These are phyloP conservation scores for Acanthopagrus latus DNA, from an alignment of 2,797 vertebrate species.

Conservation along the genomic window DNA sequence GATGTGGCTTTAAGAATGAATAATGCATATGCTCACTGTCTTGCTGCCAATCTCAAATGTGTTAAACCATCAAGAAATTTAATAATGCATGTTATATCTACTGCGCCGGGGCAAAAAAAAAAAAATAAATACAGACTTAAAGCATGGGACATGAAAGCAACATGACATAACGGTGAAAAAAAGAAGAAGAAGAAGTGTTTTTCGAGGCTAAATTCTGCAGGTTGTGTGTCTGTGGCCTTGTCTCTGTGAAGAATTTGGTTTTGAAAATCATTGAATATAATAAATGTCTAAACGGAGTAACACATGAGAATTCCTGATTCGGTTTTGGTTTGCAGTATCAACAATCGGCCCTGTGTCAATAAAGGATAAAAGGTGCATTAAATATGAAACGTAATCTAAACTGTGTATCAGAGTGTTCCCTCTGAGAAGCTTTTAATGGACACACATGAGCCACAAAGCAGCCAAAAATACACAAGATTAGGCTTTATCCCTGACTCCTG, in stretches of 20 bases:
- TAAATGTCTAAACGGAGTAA: background rate
- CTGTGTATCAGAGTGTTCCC: slow-evolving; percentile 4
- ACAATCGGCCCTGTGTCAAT: slow-evolving; percentile 13
- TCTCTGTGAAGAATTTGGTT: background rate
- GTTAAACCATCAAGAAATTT: slow-evolving; percentile 57
- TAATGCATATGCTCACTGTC: slow-evolving; percentile 77
- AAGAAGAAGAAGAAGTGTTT: background rate
- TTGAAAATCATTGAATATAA: slow-evolving; percentile 5
- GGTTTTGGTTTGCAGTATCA: background rate
- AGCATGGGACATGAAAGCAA: slow-evolving; percentile 18
- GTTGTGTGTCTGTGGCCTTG: slow-evolving; percentile 16
- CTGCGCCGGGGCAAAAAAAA: slow-evolving; percentile 9
- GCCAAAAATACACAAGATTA: slow-evolving; percentile 56
- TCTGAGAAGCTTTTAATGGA: slow-evolving; percentile 46
- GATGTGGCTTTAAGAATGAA: slow-evolving; percentile 82
- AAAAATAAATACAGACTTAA: background rate
- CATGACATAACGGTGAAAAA: background rate
- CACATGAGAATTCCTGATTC: slow-evolving; percentile 2
- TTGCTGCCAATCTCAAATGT: slow-evolving; percentile 61
- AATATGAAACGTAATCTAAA: slow-evolving; percentile 34
- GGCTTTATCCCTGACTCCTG: slow-evolving; percentile 50
- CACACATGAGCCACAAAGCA: slow-evolving; percentile 41
- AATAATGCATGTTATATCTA: slow-evolving; percentile 41
- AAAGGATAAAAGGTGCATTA: slow-evolving; percentile 19
- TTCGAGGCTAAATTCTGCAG: slow-evolving; percentile 9